Conservation (phyloP, 2,888 invertebrate genomes). For the Taenaris catops region DNA sequence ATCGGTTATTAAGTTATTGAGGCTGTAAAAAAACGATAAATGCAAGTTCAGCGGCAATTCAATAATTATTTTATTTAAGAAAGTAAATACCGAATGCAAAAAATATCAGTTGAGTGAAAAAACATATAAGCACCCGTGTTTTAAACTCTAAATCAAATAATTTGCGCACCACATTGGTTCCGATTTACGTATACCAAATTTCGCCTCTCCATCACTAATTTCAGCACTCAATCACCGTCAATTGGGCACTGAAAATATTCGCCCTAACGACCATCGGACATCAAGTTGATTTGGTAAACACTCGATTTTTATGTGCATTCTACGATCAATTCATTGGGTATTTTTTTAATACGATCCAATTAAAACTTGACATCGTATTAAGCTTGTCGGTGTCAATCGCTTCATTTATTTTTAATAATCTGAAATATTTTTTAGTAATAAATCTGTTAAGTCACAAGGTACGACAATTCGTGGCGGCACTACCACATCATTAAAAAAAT, state of each 20-base stretch:
- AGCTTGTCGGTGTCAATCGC: background rate
- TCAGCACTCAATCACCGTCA: slow-evolving; percentile 22
- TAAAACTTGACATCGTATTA: slow-evolving; percentile 13
- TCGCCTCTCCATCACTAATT: slow-evolving; percentile 22
- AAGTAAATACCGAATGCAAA: too few relatives aligned
- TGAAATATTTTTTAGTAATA: too few relatives aligned
- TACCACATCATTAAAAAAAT: too few relatives aligned
- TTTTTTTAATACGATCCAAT: slow-evolving; percentile 16
- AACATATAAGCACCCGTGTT: background rate
- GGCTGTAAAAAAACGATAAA: too few relatives aligned
- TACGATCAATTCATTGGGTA: slow-evolving; percentile 13
- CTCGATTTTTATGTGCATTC: slow-evolving; percentile 16
- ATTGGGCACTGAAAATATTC: slow-evolving; percentile 22
- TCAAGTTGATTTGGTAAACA: slow-evolving; percentile 19
- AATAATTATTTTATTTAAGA: too few relatives aligned
- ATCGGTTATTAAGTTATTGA: too few relatives aligned
- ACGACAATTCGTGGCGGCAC: too few relatives aligned
- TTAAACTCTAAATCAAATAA: slow-evolving; percentile 5
- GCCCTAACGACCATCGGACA: slow-evolving; percentile 20
- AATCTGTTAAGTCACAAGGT: too few relatives aligned
- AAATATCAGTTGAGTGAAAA: background rate
- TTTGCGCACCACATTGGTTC: slow-evolving; percentile 6
- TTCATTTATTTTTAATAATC: background rate
- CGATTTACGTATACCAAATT: slow-evolving; percentile 14
- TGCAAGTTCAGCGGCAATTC: too few relatives aligned